Conservation (phyloP, 2,113 vertebrate species). For the Bagarius yarrelli region DNA sequence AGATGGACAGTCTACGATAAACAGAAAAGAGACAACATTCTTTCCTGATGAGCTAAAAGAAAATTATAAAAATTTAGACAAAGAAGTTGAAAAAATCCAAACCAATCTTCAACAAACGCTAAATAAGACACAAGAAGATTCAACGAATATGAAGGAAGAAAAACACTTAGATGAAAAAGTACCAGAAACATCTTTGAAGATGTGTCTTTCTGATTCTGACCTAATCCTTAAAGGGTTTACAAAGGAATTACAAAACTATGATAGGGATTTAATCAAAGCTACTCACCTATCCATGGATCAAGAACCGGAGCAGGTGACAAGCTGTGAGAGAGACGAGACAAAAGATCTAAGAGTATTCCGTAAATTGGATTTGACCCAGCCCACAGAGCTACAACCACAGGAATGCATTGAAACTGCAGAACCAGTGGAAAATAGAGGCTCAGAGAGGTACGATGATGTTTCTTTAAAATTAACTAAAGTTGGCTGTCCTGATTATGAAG, state of each 20-base stretch:
- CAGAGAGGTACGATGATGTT: conserved; percentile 29
- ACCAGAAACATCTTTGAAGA: conserved; percentile 34
- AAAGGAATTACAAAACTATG: conserved; percentile 30
- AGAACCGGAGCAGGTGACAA: conserved; percentile 46
- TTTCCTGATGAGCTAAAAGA: conserved; percentile 22
- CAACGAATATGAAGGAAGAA: conserved; percentile 32
- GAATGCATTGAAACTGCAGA: conserved; percentile 50
- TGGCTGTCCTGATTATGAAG: conserved; percentile 20
- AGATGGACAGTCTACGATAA: not conserved
- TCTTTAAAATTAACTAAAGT: conserved; percentile 34
- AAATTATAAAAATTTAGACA: conserved; percentile 38
- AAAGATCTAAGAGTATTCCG: conserved; percentile 39
- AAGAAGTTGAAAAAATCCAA: conserved; percentile 48
- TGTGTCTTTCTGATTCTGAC: conserved; percentile 35
- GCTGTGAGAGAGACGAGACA: conserved; percentile 39
- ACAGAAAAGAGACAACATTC: not conserved
- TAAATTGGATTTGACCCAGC: conserved; percentile 55
- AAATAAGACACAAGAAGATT: conserved; percentile 29
- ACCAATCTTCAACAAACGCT: conserved; percentile 21
- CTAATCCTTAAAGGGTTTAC: conserved; percentile 36
- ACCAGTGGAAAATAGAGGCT: conserved; percentile 44
- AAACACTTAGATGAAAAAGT: conserved; percentile 26
- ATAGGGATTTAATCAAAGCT: conserved; percentile 37
- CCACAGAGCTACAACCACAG: conserved; percentile 41
- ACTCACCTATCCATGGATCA: conserved; percentile 45